A percentile compares a stretch with the other conserved stretches of the same genome.
phyloP scores from a whole-genome alignment of 2,113 vertebrate genomes.

The Leucosticte australis region DNA sequence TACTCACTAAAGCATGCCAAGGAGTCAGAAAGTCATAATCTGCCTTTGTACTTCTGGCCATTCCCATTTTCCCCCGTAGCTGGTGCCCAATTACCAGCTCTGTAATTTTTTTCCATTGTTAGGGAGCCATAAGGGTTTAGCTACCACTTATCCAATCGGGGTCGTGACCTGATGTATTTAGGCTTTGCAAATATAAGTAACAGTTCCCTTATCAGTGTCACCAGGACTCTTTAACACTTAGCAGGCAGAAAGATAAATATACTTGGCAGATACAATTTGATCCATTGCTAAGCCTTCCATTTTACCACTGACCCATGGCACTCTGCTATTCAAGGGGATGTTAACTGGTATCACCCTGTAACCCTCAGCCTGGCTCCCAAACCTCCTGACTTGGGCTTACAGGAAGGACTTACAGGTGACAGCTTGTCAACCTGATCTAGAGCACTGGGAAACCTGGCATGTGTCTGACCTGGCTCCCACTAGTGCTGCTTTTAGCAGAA shows the following conservation, averaged over 20 bases:
- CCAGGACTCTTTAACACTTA: constrained; percentile 76
- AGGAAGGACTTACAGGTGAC: not conserved
- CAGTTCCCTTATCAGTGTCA: constrained; percentile 79
- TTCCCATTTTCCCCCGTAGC: constrained; percentile 57
- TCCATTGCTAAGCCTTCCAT: constrained; percentile 76
- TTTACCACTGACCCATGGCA: constrained; percentile 74
- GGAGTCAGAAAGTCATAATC: constrained; percentile 71
- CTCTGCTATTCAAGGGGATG: constrained; percentile 69
- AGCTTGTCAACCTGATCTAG: not conserved
- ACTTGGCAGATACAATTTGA: constrained; percentile 75
- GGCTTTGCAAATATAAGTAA: constrained; percentile 71
- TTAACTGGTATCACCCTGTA: constrained; percentile 51
- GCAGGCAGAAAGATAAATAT: constrained; percentile 83
- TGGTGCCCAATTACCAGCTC: constrained; percentile 62
- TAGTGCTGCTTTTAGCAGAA: not conserved
- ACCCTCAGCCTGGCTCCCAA: not conserved
- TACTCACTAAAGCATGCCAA: constrained; percentile 72
- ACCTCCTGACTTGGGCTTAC: not conserved
- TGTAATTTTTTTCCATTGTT: constrained; percentile 70
- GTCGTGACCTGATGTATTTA: constrained; percentile 80
- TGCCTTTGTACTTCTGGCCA: constrained; percentile 72
- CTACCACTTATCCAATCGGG: constrained; percentile 78
- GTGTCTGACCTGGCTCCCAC: not conserved
- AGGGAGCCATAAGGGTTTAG: constrained; percentile 74
- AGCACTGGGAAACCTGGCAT: not conserved